Evolutionary conservation across 2,888 invertebrate species (phyloP).

Genomic region (Ariolimax columbianus): DNA sequence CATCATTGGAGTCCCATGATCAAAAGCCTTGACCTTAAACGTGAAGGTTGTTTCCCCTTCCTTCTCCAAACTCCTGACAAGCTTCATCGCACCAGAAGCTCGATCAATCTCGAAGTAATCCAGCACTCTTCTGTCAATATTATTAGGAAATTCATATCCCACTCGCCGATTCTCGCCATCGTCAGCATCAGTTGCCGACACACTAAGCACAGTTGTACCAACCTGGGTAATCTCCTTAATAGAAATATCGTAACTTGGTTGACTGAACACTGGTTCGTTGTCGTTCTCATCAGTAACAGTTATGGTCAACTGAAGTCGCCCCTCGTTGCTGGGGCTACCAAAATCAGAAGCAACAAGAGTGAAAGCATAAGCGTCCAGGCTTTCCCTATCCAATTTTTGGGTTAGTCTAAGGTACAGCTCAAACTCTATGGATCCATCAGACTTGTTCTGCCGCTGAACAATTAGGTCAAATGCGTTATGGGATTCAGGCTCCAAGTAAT

Average conservation of each 20-base stretch:
- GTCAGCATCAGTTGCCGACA: conserved; percentile 54
- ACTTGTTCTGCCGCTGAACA: conserved; percentile 14
- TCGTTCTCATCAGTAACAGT: conserved; percentile 52
- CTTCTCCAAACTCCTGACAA: conserved; percentile 46
- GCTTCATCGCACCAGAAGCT: conserved; percentile 49
- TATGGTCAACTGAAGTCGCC: conserved; percentile 46
- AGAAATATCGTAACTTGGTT: conserved; percentile 36
- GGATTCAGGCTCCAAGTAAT: conserved; percentile 46
- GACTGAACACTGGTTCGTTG: conserved; percentile 51
- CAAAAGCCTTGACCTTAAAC: conserved; percentile 55
- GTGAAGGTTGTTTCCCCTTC: conserved; percentile 51
- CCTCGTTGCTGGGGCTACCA: conserved; percentile 34
- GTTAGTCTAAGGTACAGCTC: conserved; percentile 34
- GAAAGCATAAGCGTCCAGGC: conserved; percentile 27
- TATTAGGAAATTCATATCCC: conserved; percentile 47
- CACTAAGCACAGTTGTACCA: conserved; percentile 42
- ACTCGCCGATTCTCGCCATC: conserved; percentile 54
- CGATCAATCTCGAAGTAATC: conserved; percentile 51
- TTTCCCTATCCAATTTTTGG: conserved; percentile 52
- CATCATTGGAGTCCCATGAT: conserved; percentile 52
- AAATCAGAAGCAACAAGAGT: conserved; percentile 49
- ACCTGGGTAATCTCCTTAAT: conserved; percentile 50
- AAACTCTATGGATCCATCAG: conserved; percentile 36
- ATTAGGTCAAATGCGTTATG: conserved; percentile 38
- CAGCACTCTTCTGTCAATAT: conserved; percentile 35